Conservation (phyloP, 2,888 invertebrate species). For the Hylaea fasciaria region DNA sequence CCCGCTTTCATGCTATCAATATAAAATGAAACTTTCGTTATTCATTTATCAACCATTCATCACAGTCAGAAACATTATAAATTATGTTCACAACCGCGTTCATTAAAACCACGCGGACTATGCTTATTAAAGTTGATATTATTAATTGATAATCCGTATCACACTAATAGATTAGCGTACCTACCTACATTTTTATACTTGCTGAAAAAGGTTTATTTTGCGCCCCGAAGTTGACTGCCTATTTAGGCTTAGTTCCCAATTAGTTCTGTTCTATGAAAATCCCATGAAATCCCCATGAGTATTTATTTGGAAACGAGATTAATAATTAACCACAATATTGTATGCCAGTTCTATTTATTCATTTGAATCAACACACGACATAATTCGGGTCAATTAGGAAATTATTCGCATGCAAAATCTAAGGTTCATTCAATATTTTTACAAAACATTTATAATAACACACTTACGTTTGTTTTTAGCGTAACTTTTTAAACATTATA, state of each 20-base stretch:
- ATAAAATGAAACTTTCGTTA: background rate
- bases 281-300: conserved; percentile 38
- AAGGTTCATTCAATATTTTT: too few species aligned
- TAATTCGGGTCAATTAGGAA: too few species aligned
- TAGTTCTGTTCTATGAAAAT: conserved; percentile 46
- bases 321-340: conserved; percentile 4
- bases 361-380: too few species aligned
- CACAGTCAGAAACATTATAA: background rate
- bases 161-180: too few species aligned
- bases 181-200: too few species aligned
- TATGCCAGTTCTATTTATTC: background rate
- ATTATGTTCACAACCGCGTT: conserved; percentile 4
- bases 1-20: background rate
- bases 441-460: too few species aligned
- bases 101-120: background rate
- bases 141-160: background rate
- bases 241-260: conserved; percentile 44
- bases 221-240: conserved; percentile 41
- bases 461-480: too few species aligned
- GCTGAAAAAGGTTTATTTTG: background rate
- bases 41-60: background rate
- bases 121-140: background rate
- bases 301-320: conserved; percentile 23
- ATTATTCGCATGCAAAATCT: too few species aligned
- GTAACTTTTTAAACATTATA: too few species aligned